phyloP scores from a whole-genome alignment of 2,113 vertebrate species.

The Microtus pennsylvanicus region DNA sequence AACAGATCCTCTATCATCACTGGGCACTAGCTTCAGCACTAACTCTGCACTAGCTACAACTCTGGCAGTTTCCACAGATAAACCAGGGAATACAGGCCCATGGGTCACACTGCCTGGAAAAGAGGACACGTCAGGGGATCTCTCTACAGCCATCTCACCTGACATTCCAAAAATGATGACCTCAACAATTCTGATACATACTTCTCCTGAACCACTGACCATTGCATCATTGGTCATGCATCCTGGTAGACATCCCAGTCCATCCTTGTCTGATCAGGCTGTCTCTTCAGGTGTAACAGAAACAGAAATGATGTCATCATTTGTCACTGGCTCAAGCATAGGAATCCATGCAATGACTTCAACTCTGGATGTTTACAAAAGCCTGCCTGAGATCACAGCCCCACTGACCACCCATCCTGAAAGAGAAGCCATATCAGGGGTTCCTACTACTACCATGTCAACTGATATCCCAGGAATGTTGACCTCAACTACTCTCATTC shows the following conservation, averaged over 20 bases:
- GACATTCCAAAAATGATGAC: not conserved
- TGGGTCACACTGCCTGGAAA: not conserved
- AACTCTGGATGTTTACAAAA: too few species aligned
- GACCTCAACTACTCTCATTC: not conserved
- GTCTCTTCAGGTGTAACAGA: not conserved
- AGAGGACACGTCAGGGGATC: not conserved
- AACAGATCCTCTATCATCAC: not conserved
- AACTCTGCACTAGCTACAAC: too few species aligned
- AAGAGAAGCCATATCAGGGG: not conserved
- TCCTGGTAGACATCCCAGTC: not conserved
- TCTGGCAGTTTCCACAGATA: not conserved
- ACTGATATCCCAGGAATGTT: not conserved
- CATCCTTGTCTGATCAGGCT: fast-evolving
- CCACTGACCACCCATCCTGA: too few species aligned
- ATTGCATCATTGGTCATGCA: not conserved
- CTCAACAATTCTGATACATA: not conserved
- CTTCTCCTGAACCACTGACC: not conserved
- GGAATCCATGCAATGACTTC: too few species aligned
- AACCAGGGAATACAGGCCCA: not conserved
- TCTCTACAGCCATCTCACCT: not conserved
- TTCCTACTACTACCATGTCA: not conserved
- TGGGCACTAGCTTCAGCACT: not conserved
- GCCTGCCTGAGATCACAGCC: too few species aligned
- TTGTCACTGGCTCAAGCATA: too few species aligned
- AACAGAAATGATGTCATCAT: fast-evolving